These are phyloP conservation scores for Cosmia pyralina DNA, from an alignment of 2,888 invertebrate species.

Conservation along the genomic window DNA sequence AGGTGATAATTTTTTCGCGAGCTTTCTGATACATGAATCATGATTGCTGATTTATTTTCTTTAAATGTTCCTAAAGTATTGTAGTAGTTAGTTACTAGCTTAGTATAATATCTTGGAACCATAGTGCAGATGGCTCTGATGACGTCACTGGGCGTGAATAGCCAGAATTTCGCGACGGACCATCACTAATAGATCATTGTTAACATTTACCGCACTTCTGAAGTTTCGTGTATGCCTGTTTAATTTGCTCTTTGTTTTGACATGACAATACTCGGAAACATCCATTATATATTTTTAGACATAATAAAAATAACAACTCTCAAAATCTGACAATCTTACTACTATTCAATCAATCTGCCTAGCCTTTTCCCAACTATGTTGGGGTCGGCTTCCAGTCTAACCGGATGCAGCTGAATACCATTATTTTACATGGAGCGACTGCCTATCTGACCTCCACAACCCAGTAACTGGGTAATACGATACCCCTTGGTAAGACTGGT, in stretches of 20 bases:
- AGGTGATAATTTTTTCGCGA: too few relatives aligned
- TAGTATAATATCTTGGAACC: not conserved
- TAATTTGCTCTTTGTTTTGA: conserved; percentile 29
- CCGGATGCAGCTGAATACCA: too few relatives aligned
- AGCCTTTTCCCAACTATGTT: too few relatives aligned
- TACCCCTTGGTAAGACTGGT: too few relatives aligned
- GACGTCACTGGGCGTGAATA: conserved; percentile 41
- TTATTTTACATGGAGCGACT: too few relatives aligned
- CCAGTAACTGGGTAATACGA: too few relatives aligned
- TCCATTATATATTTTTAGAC: not conserved
- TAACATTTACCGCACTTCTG: conserved; percentile 50
- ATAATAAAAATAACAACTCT: not conserved
- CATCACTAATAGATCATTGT: conserved; percentile 62
- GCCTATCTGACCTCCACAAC: too few relatives aligned
- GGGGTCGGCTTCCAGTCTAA: too few relatives aligned
- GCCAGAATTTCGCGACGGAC: conserved; percentile 38
- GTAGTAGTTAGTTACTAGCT: not conserved
- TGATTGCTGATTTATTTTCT: not conserved
- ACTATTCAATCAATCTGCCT: too few relatives aligned
- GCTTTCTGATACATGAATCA: not conserved
- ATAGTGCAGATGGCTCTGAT: conserved; percentile 36
- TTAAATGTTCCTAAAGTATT: too few relatives aligned
- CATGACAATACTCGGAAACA: conserved; percentile 21
- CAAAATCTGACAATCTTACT: not conserved
- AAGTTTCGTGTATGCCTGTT: conserved; percentile 19